phyloP scores from a whole-genome alignment of 1,140 invertebrate species.

The Tetraneura akinire region DNA sequence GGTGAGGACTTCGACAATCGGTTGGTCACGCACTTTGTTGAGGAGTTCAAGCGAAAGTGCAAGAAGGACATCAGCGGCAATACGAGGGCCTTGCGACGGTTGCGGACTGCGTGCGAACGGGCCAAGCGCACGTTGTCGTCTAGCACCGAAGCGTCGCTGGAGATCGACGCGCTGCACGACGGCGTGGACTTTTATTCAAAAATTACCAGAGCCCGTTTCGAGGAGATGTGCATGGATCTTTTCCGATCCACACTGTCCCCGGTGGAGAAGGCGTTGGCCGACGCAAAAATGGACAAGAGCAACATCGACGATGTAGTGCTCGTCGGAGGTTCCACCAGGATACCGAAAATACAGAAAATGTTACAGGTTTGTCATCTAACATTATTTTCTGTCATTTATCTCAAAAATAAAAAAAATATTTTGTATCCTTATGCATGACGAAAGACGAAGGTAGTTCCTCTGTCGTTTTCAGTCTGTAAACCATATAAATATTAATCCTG shows the following conservation, averaged over 20 bases:
- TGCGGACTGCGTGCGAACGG: constrained; percentile 68
- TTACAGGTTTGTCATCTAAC: constrained; percentile 58
- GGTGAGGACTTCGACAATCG: constrained; percentile 82
- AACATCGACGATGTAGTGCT: constrained; percentile 76
- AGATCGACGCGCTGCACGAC: constrained; percentile 64
- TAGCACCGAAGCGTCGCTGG: constrained; percentile 64
- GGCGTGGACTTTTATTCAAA: constrained; percentile 67
- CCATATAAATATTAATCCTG: too few relatives aligned
- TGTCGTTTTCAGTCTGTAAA: too few relatives aligned
- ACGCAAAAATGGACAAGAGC: constrained; percentile 73
- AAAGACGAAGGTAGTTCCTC: too few relatives aligned
- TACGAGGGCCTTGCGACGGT: constrained; percentile 63
- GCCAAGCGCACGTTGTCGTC: constrained; percentile 66
- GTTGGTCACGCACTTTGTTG: constrained; percentile 72
- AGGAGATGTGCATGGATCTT: constrained; percentile 67
- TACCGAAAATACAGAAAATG: constrained; percentile 67
- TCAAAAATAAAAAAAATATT: too few relatives aligned
- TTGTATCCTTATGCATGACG: too few relatives aligned
- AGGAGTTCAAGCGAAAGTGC: constrained; percentile 64
- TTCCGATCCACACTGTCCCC: constrained; percentile 65
- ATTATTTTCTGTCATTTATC: too few relatives aligned
- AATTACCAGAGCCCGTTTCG: constrained; percentile 66
- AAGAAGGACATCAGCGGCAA: constrained; percentile 61
- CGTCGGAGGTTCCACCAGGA: constrained; percentile 77
- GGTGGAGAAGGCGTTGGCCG: constrained; percentile 70